Evolutionary conservation across 1,140 invertebrate species (phyloP).

Genomic region (Lepidotrigona ventralis): DNA sequence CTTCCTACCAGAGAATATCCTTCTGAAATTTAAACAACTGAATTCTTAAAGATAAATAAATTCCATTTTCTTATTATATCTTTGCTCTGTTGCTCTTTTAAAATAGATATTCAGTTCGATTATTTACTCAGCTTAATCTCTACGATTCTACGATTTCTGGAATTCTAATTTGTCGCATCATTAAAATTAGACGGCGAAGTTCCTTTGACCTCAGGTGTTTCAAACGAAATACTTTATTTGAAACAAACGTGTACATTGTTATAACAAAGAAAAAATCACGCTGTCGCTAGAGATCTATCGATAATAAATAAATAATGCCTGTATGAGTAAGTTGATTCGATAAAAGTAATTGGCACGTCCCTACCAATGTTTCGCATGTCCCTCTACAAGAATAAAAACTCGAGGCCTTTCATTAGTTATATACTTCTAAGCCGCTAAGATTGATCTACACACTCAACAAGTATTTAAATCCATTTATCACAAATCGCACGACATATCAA

Average conservation of each 20-base stretch:
- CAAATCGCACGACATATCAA: conserved; percentile 7
- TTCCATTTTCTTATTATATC: too few species aligned
- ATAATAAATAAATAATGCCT: not conserved
- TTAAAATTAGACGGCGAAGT: too few species aligned
- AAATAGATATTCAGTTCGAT: too few species aligned
- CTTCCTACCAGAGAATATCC: not conserved
- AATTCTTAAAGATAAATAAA: too few species aligned
- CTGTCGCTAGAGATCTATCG: too few species aligned
- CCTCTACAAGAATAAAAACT: conserved; percentile 31
- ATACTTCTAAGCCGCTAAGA: not conserved
- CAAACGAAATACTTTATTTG: conserved; percentile 9
- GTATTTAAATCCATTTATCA: conserved; percentile 29
- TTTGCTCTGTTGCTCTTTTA: not conserved
- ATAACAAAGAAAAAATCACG: not conserved
- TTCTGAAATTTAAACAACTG: not conserved
- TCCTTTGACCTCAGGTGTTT: not conserved
- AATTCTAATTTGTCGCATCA: too few species aligned
- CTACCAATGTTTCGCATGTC: not conserved
- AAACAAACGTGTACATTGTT: not conserved
- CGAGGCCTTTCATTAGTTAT: conserved; percentile 9
- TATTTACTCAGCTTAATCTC: too few species aligned
- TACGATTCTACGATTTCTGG: too few species aligned
- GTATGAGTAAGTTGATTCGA: not conserved
- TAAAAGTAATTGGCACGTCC: conserved; percentile 11
- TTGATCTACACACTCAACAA: conserved; percentile 1